phyloP scores from a whole-genome alignment of 2,797 vertebrate species.

The Varecia variegata region DNA sequence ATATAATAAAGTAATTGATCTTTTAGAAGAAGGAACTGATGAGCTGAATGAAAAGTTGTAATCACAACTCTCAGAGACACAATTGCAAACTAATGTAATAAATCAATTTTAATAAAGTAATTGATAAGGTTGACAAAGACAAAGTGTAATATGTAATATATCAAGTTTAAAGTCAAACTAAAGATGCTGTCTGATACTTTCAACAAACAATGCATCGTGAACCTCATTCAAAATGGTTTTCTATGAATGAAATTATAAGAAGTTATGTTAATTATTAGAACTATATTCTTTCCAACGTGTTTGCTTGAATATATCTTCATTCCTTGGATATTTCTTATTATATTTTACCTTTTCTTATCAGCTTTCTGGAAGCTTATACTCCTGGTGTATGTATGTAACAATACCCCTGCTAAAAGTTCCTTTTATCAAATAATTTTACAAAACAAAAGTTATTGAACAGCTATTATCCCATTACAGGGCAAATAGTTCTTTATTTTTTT shows the following conservation, averaged over 20 bases:
- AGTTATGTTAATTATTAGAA: background rate
- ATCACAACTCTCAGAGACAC: background rate
- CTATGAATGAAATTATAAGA: background rate
- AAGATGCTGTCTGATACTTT: background rate
- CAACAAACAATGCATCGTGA: background rate
- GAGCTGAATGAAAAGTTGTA: slow-evolving; percentile 48
- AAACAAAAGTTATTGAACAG: background rate
- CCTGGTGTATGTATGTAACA: background rate
- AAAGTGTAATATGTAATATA: background rate
- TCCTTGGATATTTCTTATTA: background rate
- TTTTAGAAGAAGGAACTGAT: background rate
- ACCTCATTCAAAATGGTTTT: background rate
- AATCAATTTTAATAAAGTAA: slow-evolving; percentile 39
- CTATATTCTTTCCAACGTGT: background rate
- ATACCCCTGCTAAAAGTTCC: background rate
- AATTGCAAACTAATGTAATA: slow-evolving; percentile 11
- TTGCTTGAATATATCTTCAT: background rate
- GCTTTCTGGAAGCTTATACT: background rate
- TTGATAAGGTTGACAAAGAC: slow-evolving; percentile 12
- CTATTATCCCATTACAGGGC: background rate
- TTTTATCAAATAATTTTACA: background rate
- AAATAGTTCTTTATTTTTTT: background rate
- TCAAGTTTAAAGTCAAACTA: slow-evolving; percentile 6
- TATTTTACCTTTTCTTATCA: background rate
- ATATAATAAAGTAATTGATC: slow-evolving; percentile 50